Evolutionary conservation across 37 sponge, comb jelly and placozoan genomes (phyloP), one percentile per base, ranked within the genome.

Genomic region (Geodia barretti): DNA sequence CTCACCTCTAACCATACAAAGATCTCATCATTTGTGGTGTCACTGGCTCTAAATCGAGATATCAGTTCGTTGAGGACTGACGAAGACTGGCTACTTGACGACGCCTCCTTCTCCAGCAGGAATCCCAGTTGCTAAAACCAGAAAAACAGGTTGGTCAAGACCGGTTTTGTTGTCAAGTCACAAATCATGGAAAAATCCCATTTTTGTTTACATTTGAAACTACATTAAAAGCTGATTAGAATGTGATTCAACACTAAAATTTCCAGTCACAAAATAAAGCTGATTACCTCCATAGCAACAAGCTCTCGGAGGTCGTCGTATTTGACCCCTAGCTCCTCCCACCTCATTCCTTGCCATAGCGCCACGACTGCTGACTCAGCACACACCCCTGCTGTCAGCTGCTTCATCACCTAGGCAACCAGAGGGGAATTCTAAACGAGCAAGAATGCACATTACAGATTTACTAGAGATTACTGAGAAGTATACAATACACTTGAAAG

Each of bases 1-100:
- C 74, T 17, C 34, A 87, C 87, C 70, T 87, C 76, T 60, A 90
- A 76, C 65, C 64, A 90, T 32, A 68, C 31, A 29, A 71, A 38
- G 35, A 80, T 75, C 11, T 84, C 81, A 62, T 90, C 80, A 61
- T 75, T 80, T 29, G 86, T 84, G 23, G 26, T 58, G 38, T 76
- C 40, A 60, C 59, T 32, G 14, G 89, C 64, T 62, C 78, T 24
- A 14, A 90, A 36, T 4, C 64, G 60, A 37, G 39, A 11, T 14
- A 25, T n/a, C 0, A 87, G 72, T 14, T 42, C 75, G 24, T 30
- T n/a, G 19, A 78, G 59, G 43, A 42, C 39, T 28, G 19, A 1
- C 7, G 26, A 8, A 26, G 41, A 9, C 54, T 47, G 54, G 41
- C 24, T 1, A n/a, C n/a, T 24, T 28, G 41, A n/a, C n/a, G n/a